phyloP scores from a whole-genome alignment of 2,113 vertebrate species.

The Brachypteracias leptosomus region DNA sequence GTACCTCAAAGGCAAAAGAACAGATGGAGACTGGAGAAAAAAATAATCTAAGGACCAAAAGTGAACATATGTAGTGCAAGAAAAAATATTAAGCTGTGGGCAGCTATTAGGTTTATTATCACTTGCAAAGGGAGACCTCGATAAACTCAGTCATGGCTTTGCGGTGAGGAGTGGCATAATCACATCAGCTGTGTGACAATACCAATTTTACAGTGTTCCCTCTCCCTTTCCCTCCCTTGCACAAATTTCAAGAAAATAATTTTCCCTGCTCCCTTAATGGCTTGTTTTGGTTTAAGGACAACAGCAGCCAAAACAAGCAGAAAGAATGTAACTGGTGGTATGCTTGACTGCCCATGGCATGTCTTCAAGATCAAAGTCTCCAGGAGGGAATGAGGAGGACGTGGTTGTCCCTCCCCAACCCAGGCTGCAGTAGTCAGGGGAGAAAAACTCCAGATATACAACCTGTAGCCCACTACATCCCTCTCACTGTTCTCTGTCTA shows the following conservation, averaged over 20 bases:
- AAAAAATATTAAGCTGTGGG: slow-evolving; percentile 64
- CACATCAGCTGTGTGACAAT: slow-evolving; percentile 2
- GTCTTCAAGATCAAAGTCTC: not conserved
- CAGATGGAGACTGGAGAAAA: slow-evolving; percentile 61
- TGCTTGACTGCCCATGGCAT: not conserved
- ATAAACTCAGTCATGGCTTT: slow-evolving; percentile 24
- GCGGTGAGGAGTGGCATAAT: not conserved
- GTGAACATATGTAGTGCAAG: slow-evolving; percentile 60
- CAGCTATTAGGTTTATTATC: slow-evolving; percentile 62
- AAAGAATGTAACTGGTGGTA: not conserved
- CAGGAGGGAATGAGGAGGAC: not conserved
- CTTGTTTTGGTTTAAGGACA: slow-evolving; percentile 9
- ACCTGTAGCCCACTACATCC: not conserved
- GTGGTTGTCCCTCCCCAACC: not conserved
- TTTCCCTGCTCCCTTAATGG: not conserved
- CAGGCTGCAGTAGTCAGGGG: not conserved
- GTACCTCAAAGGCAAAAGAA: slow-evolving; percentile 64
- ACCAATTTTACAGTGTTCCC: not conserved
- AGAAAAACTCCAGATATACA: not conserved
- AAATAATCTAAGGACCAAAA: slow-evolving; percentile 42
- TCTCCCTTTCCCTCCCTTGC: not conserved
- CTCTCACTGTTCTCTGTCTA: not conserved
- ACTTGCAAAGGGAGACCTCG: slow-evolving; percentile 36
- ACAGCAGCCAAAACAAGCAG: not conserved
- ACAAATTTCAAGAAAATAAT: not conserved